Base-by-base conservation (phyloP, 2,888 invertebrate genomes). In the Camponotus fellah region DNA sequence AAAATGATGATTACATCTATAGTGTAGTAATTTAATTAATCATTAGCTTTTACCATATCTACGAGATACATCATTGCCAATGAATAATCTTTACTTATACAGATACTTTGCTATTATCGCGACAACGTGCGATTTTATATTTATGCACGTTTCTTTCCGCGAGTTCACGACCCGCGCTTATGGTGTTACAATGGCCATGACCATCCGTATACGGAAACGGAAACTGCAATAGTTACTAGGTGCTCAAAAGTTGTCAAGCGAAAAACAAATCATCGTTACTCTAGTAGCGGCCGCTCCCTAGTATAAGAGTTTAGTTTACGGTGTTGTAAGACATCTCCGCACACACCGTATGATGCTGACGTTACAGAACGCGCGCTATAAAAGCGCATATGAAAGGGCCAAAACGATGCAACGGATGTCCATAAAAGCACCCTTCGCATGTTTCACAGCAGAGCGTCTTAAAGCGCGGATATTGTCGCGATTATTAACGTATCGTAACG, bases 321-420 rank as follows among this genome's bases (percentile, higher is more conserved):
- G 88, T 87, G 86, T 84, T 89, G 85, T 88, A 86, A 85, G 89
- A 87, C 87, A 88, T 89, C 53, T 53, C 87, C 80, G 68, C 85
- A 66, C 49, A 46, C 12, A 46, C 12, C 83, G 83, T 89, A 90
- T 89, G 90, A 91, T 88, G 85, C 86, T 83, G 82, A 85, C 82
- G 89, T 92, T 91, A 92, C 87, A 84, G 87, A 69, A 40, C 26
- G 56, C 26, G 86, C 83, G 72, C 90, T 90, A 88, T 91, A 91
- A 92, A 91, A 89, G 86, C 83, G 69, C 85, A 53, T 53, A 53
- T 53, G 53, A 53, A 53, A 53, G n/a, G 85, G 86, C 58, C 77
- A 82, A 83, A 86, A 88, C 83, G 85, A 83, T 86, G 86, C 84
- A 85, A 84, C 84, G 85, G 66, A 85, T 87, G 85, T 89, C 86